phyloP scores from a whole-genome alignment of 2,113 vertebrate genomes.

The Crotophaga sulcirostris region DNA sequence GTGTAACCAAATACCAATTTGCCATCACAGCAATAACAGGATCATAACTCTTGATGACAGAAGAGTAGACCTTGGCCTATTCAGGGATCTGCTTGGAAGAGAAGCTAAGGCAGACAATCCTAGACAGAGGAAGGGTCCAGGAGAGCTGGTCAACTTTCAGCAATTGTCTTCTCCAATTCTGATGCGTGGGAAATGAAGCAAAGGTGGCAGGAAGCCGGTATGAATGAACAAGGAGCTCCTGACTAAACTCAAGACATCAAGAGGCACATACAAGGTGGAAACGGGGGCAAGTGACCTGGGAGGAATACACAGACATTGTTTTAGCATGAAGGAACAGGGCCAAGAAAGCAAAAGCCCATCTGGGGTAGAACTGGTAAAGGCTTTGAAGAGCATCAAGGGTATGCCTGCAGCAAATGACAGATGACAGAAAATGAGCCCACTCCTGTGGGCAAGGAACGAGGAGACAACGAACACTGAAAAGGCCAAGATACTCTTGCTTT shows the following conservation, averaged over 20 bases:
- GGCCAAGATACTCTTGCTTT: not conserved
- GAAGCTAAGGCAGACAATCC: not conserved
- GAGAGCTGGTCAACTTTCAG: not conserved
- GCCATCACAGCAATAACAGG: not conserved
- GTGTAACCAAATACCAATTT: not conserved
- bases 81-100: not conserved
- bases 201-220: not conserved
- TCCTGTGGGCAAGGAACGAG: not conserved
- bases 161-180: not conserved
- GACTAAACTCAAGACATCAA: not conserved
- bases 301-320: no score
- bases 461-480: not conserved
- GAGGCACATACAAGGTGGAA: not conserved
- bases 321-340: no score
- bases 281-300: no score
- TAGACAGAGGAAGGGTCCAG: not conserved
- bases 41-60: not conserved
- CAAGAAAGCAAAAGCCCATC: not conserved
- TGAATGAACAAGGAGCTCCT: not conserved
- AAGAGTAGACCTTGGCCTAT: not conserved
- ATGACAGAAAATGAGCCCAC: not conserved
- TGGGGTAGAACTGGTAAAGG: not conserved
- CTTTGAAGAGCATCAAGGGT: not conserved
- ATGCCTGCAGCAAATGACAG: not conserved
- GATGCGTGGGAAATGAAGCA: not conserved